phyloP scores from a whole-genome alignment of 1,140 invertebrate genomes.

The Heliconius congener region DNA sequence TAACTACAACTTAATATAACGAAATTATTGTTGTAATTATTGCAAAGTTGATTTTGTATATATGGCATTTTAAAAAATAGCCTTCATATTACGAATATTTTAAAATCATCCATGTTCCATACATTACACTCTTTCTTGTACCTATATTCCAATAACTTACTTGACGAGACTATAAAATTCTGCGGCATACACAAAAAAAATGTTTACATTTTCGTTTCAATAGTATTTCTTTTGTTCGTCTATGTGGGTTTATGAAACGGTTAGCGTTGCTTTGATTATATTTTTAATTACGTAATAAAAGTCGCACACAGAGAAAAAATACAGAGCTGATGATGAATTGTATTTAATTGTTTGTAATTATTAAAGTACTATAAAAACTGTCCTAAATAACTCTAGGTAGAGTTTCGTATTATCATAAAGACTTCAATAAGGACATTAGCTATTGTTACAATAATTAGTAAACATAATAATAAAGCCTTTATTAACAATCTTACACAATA shows the following conservation, averaged over 20 bases:
- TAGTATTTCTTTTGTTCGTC: background rate
- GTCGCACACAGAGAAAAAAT: no score
- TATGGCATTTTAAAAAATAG: no score
- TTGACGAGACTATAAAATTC: background rate
- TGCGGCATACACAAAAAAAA: background rate
- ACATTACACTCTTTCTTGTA: slow-evolving; percentile 54
- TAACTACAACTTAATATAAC: background rate
- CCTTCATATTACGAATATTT: no score
- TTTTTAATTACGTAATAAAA: background rate
- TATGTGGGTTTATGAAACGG: background rate
- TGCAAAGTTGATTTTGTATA: no score
- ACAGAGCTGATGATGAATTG: no score
- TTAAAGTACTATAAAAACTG: background rate
- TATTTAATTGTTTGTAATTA: background rate
- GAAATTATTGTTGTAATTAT: background rate
- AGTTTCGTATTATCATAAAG: background rate
- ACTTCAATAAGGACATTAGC: background rate
- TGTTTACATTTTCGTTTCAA: background rate
- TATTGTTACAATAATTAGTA: background rate
- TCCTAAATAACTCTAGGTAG: background rate
- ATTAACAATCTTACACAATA: no score
- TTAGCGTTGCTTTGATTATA: background rate
- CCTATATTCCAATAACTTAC: background rate
- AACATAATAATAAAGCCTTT: no score
- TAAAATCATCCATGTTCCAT: slow-evolving; percentile 15